A percentile compares a stretch with the other conserved stretches of the same genome.
Evolutionary conservation across 2,113 vertebrate genomes (phyloP).

Genomic region (Chaenogobius annularis): DNA sequence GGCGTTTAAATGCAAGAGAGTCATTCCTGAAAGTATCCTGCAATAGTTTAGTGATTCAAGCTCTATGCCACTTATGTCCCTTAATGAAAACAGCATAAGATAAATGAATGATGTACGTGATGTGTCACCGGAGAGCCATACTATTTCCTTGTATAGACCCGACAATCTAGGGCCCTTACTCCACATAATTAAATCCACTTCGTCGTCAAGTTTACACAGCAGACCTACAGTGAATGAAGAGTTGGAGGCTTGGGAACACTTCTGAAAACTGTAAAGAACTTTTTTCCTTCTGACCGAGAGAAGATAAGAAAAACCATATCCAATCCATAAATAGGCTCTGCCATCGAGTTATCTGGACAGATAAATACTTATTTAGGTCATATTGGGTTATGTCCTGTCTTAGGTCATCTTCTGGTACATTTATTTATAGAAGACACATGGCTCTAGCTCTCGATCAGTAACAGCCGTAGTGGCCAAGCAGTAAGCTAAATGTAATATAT

Average conservation of each 20-base stretch:
- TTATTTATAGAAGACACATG: slow-evolving; percentile 13
- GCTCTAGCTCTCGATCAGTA: slow-evolving; percentile 36
- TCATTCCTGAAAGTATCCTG: neutral
- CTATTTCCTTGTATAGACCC: neutral
- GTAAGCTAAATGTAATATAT: slow-evolving; percentile 33
- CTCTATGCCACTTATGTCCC: neutral
- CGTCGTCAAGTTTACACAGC: neutral
- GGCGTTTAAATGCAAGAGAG: neutral
- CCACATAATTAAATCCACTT: neutral
- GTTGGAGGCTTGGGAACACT: neutral
- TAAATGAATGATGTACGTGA: neutral
- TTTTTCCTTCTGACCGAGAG: neutral
- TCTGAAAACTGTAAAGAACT: neutral
- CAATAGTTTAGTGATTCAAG: neutral
- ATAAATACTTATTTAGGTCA: slow-evolving; percentile 8
- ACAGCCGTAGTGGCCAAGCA: slow-evolving; percentile 24
- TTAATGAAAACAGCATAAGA: neutral
- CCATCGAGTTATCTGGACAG: neutral
- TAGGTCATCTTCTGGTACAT: slow-evolving; percentile 7
- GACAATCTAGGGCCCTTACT: neutral
- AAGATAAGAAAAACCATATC: neutral
- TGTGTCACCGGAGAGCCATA: neutral
- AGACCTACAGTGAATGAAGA: neutral
- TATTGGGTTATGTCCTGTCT: slow-evolving; percentile 7
- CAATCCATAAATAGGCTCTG: neutral